Evolutionary conservation across 2,888 invertebrate genomes (phyloP), one percentile per base, ranked within the genome.

Genomic region (Pogonocherus hispidulus): DNA sequence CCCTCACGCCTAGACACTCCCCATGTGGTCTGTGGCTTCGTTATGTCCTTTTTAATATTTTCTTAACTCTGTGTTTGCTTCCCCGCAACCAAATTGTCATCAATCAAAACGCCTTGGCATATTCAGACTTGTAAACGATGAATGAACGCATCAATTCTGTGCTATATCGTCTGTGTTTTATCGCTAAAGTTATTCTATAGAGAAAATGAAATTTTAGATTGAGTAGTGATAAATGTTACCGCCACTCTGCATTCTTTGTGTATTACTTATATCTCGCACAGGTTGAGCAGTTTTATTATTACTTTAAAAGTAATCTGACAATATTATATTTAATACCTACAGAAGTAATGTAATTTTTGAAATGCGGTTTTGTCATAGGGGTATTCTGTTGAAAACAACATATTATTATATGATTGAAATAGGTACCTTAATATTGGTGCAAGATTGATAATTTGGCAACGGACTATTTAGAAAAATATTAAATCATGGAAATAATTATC

Each of bases 71-170:
- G 47, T 23, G 46, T 16, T 59, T 41, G 27, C 19, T 23, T 59
- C 35, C 47, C 32, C 49, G 32, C 32, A 35, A 49, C 59, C 32
- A 60, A 35, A 60, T 60, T 32, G 47, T 49, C 59, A 60, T 60
- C 59, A 60, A 60, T 60, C 59, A 60, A 59, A 60, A 14, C 47
- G 32, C 32, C 47, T 35, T 60, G 59, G 47, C 59, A 35, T 60
- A 60, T 60, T 49, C 27, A 60, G 19, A 47, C 59, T 60, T 35
- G 47, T 19, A 32, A 47, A 35, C 35, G 59, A 46, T 47, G 47
- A 60, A 49, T 32, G 35, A 23, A 19, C 35, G 32, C 59, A 60
- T 60, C 59, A 32, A 19, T 49, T 49, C 32, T 46, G 23, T 46
- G 44, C 57, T 20, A 22, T 49, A 47, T 19, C 32, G 35, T 49